phyloP scores from a whole-genome alignment of 2,113 vertebrate genomes.

The Morone saxatilis region DNA sequence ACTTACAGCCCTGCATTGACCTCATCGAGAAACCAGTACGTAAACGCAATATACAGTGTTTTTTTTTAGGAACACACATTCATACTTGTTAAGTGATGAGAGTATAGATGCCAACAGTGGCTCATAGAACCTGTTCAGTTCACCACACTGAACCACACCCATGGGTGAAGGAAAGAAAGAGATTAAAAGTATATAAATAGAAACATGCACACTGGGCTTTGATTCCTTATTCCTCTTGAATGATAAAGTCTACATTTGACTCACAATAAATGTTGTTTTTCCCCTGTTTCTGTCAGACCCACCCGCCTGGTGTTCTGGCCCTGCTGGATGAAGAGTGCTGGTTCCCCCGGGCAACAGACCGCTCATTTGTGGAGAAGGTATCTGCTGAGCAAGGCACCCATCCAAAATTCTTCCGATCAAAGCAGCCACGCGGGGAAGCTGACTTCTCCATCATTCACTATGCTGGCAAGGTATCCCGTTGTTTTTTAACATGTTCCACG shows the following conservation, averaged over 20 bases:
- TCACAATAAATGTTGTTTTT: background rate
- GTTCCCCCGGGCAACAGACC: constrained; percentile 94
- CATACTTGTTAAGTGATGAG: background rate
- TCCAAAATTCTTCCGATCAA: constrained; percentile 90
- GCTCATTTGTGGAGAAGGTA: constrained; percentile 92
- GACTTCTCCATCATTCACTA: constrained; percentile 94
- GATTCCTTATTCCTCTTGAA: background rate
- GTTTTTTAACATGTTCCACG: background rate
- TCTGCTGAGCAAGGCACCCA: constrained; percentile 89
- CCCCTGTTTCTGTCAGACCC: constrained; percentile 75
- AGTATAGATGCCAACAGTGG: background rate
- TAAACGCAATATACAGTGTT: background rate
- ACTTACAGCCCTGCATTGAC: constrained; percentile 92
- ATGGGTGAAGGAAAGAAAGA: background rate
- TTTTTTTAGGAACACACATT: background rate
- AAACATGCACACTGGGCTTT: constrained; percentile 3
- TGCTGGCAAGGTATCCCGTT: constrained; percentile 88
- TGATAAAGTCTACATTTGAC: background rate
- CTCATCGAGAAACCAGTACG: constrained; percentile 91
- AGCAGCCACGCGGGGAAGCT: constrained; percentile 89
- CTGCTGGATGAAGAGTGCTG: constrained; percentile 94
- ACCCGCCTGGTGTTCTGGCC: constrained; percentile 91
- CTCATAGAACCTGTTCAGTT: background rate
- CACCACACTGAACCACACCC: background rate
- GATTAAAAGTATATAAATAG: background rate